These are phyloP conservation scores for Melanotaenia nigrans DNA, from an alignment of 2,797 vertebrate species.

Conservation along the genomic window DNA sequence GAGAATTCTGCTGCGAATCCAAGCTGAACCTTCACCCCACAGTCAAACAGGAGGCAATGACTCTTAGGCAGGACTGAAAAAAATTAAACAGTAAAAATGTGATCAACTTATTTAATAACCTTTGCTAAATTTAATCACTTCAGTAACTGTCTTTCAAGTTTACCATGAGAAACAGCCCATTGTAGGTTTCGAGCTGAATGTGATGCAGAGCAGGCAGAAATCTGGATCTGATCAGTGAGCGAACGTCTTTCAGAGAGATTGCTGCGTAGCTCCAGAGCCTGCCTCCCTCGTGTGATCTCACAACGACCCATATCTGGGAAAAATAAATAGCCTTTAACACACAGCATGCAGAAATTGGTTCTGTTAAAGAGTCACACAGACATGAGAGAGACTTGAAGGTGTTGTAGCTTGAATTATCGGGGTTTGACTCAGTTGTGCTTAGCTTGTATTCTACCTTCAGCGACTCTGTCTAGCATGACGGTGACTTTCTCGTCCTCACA, in stretches of 20 bases:
- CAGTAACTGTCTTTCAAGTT: not conserved
- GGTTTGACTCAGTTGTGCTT: not conserved
- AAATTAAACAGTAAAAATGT: not conserved
- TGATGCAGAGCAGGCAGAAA: slow-evolving; percentile 62
- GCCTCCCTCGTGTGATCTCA: slow-evolving; percentile 84
- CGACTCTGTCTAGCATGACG: slow-evolving; percentile 88
- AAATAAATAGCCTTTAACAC: not conserved
- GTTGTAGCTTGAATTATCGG: not conserved
- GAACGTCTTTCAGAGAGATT: slow-evolving; percentile 88
- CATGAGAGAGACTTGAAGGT: not conserved
- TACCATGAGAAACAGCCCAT: slow-evolving; percentile 89
- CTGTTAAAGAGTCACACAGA: not conserved
- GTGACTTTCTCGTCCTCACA: slow-evolving; percentile 90
- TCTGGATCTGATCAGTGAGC: slow-evolving; percentile 82
- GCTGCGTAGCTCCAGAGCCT: slow-evolving; percentile 90
- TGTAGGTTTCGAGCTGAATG: slow-evolving; percentile 87
- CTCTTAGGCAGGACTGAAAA: slow-evolving; percentile 83
- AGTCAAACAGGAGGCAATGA: slow-evolving; percentile 81
- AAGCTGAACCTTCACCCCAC: slow-evolving; percentile 86
- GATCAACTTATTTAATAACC: not conserved
- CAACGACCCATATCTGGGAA: slow-evolving; percentile 88
- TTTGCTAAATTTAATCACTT: not conserved
- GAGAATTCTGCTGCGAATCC: slow-evolving; percentile 91
- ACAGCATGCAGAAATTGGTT: not conserved
- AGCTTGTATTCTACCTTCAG: slow-evolving; percentile 81